Evolutionary conservation across 2,888 invertebrate genomes (phyloP).

Genomic region (Axea sp.): DNA sequence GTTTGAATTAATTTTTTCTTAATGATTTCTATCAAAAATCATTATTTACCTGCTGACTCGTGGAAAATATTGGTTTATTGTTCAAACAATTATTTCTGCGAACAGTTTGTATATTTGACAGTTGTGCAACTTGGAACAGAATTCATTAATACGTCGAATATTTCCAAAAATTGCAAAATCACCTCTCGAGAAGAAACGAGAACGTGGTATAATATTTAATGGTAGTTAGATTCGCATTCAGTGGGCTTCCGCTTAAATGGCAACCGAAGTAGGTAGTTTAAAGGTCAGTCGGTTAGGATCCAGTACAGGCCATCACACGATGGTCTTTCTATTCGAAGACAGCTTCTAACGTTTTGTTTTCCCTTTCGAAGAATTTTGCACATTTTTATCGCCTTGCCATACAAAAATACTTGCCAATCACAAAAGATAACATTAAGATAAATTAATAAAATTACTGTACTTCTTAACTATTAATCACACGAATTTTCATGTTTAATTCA

Average conservation of each 20-base stretch:
- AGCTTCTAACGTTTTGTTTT: constrained; percentile 33
- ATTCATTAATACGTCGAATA: too few species aligned
- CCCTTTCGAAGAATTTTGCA: constrained; percentile 6
- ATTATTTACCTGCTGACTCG: too few species aligned
- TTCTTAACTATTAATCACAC: constrained; percentile 15
- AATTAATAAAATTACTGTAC: neutral
- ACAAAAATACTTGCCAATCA: too few species aligned
- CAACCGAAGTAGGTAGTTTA: constrained; percentile 40
- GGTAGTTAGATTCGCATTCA: constrained; percentile 54
- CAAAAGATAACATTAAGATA: neutral
- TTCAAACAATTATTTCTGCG: too few species aligned
- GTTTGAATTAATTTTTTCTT: too few species aligned
- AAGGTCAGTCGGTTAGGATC: constrained; percentile 61
- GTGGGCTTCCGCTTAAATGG: constrained; percentile 54
- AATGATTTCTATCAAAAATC: too few species aligned
- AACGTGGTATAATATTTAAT: constrained; percentile 58
- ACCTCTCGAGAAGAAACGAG: constrained; percentile 55
- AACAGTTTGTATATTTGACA: too few species aligned
- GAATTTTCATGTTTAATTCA: constrained; percentile 30
- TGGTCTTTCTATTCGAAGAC: constrained; percentile 45
- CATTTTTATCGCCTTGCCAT: neutral
- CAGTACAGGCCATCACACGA: constrained; percentile 25
- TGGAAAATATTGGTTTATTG: too few species aligned
- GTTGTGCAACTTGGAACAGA: too few species aligned
- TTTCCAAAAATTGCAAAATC: too few species aligned